Conservation (phyloP, 2,888 invertebrate species). For the Formica aserva region DNA sequence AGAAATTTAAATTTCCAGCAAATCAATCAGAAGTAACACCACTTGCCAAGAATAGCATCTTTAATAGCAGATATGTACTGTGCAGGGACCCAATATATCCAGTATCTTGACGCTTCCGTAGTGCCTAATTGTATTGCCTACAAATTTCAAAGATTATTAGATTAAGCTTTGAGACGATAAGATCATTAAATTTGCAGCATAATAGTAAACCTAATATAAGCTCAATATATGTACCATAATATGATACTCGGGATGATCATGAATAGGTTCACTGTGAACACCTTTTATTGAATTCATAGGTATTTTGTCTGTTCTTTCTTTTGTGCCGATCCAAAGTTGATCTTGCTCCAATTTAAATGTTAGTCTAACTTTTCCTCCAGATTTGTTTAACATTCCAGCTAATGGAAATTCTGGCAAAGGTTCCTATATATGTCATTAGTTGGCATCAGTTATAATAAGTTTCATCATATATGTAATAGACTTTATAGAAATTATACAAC, state of each 20-base stretch:
- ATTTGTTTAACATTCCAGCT: slow-evolving; percentile 96
- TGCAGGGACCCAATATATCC: slow-evolving; percentile 98
- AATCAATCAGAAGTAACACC: slow-evolving; percentile 91
- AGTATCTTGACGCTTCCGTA: slow-evolving; percentile 96
- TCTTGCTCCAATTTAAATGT: slow-evolving; percentile 97
- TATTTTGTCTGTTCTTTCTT: slow-evolving; percentile 96
- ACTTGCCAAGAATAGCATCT: slow-evolving; percentile 95
- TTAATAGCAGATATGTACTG: slow-evolving; percentile 96
- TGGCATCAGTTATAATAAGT: neutral
- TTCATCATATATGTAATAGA: neutral
- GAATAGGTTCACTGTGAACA: slow-evolving; percentile 93
- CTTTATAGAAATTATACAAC: slow-evolving; percentile 84
- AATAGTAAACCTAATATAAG: neutral
- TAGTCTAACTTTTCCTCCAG: slow-evolving; percentile 95
- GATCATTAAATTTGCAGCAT: slow-evolving; percentile 19
- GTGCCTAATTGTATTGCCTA: slow-evolving; percentile 96
- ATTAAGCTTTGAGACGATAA: slow-evolving; percentile 2
- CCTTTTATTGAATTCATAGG: slow-evolving; percentile 96
- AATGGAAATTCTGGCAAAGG: slow-evolving; percentile 93
- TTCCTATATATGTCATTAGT: slow-evolving; percentile 87
- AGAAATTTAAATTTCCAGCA: slow-evolving; percentile 69
- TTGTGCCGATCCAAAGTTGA: slow-evolving; percentile 96
- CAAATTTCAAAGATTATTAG: slow-evolving; percentile 33
- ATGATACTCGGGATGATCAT: slow-evolving; percentile 96
- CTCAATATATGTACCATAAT: slow-evolving; percentile 90